Base-by-base conservation (phyloP, 2,888 invertebrate species). In the Slavum lentiscoides region DNA sequence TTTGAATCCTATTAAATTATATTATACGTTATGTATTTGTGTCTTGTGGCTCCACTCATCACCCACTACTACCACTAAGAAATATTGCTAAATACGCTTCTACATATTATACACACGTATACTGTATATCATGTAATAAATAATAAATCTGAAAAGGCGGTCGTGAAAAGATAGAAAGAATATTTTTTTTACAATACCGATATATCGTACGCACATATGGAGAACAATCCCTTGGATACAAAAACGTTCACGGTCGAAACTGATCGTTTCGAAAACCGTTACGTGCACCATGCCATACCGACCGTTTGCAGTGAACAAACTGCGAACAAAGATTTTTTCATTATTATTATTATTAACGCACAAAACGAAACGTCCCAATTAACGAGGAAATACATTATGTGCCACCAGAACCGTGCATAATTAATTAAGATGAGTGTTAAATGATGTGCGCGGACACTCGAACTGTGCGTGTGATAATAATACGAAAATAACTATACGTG, bases 221-320 rank as follows among this genome's bases (percentile, higher is more conserved):
- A 74, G 37, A 55, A 74, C 37, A 37, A 53, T 74, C 53, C 53
- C 21, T 74, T 17, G 37, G n/a, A n/a, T 37, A 64, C 17, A 55
- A 49, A 19, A 49, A 53, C 74, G 55, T 74, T 74, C 74, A 66
- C 74, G 74, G 74, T 75, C 39, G 58, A 75, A 75, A 66, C 39
- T 39, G 19, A 75, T 75, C 55, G 23, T 13, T 66, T 23, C 17
- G 66, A 75, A 39, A 58, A 75, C 74, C 66, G 74, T 74, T 74
- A 66, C 58, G n/a, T 23, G 23, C 21, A 23, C 43, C 43, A 19
- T 30, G 43, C 73, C 7, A 43, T 23, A 43, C 43, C 49, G 73
- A 61, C 39, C 43, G 72, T 74, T 74, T 64, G 64, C 37, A 74
- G 11, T 74, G 64, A 64, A 64, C n/a, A 74, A 74, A 74, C 62